These are phyloP conservation scores for Marmota monax DNA, from an alignment of 2,113 vertebrate species.

Conservation along the genomic window DNA sequence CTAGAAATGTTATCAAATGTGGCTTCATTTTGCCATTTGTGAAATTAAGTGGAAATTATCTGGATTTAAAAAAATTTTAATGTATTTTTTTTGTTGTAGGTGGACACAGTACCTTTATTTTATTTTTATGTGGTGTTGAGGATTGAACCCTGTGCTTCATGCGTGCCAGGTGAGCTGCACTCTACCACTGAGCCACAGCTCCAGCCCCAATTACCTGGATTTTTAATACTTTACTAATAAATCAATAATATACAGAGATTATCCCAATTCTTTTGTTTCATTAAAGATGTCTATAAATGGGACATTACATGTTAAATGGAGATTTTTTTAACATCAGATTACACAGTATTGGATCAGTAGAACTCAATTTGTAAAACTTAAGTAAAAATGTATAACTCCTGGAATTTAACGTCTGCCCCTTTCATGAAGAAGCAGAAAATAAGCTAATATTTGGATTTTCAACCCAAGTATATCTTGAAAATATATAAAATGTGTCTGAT, in stretches of 20 bases:
- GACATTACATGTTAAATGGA: constrained; percentile 32
- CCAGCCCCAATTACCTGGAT: background rate
- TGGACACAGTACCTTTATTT: no score
- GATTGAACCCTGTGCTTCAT: no score
- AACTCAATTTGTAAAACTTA: constrained; percentile 55
- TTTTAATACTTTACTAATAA: constrained; percentile 70
- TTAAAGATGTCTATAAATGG: constrained; percentile 64
- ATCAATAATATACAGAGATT: constrained; percentile 37
- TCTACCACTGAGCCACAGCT: no score
- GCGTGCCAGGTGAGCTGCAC: no score
- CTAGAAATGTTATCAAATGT: constrained; percentile 46
- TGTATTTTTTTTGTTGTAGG: no score
- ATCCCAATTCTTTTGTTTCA: constrained; percentile 67
- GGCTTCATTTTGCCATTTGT: constrained; percentile 59
- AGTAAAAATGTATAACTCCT: constrained; percentile 31
- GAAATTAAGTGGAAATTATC: constrained; percentile 51
- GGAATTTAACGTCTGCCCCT: constrained; percentile 29
- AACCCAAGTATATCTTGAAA: constrained; percentile 21
- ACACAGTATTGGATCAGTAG: constrained; percentile 4
- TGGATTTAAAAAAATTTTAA: background rate
- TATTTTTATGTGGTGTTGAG: no score
- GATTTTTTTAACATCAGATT: constrained; percentile 12
- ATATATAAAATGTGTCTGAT: background rate
- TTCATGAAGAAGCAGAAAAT: constrained; percentile 35
- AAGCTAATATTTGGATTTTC: constrained; percentile 42